Evolutionary conservation across 1,140 invertebrate species (phyloP).

Genomic region (Sminthurinus signatus): DNA sequence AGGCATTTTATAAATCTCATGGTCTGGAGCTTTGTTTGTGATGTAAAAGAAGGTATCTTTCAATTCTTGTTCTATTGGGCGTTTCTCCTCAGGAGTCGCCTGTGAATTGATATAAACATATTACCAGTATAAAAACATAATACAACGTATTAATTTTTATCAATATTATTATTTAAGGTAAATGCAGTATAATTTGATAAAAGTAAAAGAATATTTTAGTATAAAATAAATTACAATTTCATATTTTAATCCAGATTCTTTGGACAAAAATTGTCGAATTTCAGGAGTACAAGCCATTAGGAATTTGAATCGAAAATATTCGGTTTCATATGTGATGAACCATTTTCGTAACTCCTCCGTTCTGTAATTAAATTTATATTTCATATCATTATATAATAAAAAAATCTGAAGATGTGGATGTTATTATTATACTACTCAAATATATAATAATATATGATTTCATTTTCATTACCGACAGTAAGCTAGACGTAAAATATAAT

Average conservation of each 20-base stretch:
- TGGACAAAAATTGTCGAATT: neutral
- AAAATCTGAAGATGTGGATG: neutral
- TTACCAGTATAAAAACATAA: neutral
- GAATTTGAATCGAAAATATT: conserved; percentile 68
- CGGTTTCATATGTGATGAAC: conserved; percentile 83
- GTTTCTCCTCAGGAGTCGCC: conserved; percentile 63
- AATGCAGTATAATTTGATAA: neutral
- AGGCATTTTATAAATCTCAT: conserved; percentile 74
- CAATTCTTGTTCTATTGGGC: conserved; percentile 53
- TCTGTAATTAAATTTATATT: conserved; percentile 24
- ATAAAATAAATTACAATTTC: neutral
- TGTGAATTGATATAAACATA: conserved; percentile 40
- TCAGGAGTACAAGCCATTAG: neutral
- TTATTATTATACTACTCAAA: neutral
- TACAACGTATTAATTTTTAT: neutral
- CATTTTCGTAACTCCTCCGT: conserved; percentile 78
- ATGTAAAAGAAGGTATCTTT: conserved; percentile 47
- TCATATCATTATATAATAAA: no score
- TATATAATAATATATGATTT: neutral
- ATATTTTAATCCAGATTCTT: neutral
- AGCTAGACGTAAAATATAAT: conserved; percentile 85
- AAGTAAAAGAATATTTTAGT: neutral
- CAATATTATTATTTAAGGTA: neutral
- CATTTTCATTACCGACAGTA: conserved; percentile 58
- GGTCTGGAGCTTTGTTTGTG: conserved; percentile 53